Base-by-base conservation (phyloP, 2,797 vertebrate genomes). In the Oreonectes daqikongensis region DNA sequence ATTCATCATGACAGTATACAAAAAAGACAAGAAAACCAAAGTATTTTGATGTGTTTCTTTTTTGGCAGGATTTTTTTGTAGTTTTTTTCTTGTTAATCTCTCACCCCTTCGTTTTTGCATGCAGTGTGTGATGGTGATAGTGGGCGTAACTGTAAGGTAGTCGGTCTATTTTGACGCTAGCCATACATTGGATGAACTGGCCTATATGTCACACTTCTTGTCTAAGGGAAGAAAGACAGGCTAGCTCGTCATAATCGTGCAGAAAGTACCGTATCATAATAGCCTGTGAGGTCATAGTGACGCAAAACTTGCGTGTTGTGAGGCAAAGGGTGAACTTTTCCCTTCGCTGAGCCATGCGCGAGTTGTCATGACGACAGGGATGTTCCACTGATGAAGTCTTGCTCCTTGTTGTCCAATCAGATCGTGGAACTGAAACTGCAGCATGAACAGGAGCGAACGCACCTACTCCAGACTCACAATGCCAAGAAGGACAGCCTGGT, bases 281-380 rank as follows among this genome's bases (percentile, higher is more conserved):
- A 69, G 35, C 28, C 79, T 48, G 63, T 92, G 91, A 93, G 91
- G 90, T 92, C 92, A 90, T 69, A 87, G 89, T 93, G 93, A 95
- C 89, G 93, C 93, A 94, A 95, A 94, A 85, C 90, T 90, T 91
- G 84, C 90, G 89, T 92, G 89, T 92, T 87, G 76, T 89, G 89
- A 90, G 88, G 89, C 88, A 79, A 79, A 17, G 52, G 72, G 32
- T 83, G 88, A 90, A 86, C 74, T 59, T 70, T 80, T 24, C 48
- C 53, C 7, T 30, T 53, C 61, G 64, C 79, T 68, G 69, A 82
- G 70, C 81, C 26, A 95, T 94, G 93, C 94, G 93, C 90, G 93
- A 94, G 97, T 99, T 97, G 96, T 98, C 96, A 98, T 98, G 96
- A 96, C 95, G 94, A 98, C 96, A 93, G 92, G 93, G 94, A 95